Evolutionary conservation across 2,113 vertebrate species (phyloP).

Genomic region (Anoura caudifer): DNA sequence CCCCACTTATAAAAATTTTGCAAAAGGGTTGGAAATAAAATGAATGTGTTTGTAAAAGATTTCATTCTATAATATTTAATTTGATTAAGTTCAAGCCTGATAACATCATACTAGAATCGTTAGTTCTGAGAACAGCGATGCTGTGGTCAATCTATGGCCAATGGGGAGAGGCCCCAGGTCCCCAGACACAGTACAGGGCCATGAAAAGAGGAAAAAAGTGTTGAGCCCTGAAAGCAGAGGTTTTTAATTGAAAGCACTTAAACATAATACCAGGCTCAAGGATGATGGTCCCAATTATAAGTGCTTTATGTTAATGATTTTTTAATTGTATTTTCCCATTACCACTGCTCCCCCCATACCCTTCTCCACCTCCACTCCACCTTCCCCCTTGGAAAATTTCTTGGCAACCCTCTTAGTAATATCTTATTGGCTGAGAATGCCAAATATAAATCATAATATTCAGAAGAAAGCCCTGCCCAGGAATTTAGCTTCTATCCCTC

Average conservation of each 20-base stretch:
- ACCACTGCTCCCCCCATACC: no score
- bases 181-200: not conserved
- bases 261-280: not conserved
- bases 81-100: not conserved
- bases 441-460: constrained; percentile 33
- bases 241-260: constrained; percentile 21
- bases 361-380: no score
- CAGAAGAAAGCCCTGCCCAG: constrained; percentile 12
- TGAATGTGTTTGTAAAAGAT: not conserved
- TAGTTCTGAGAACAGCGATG: not conserved
- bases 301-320: not conserved
- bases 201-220: not conserved
- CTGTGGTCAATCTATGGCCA: not conserved
- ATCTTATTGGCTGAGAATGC: constrained; percentile 42
- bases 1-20: not conserved
- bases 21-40: not conserved
- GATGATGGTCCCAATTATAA: not conserved
- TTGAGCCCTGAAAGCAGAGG: not conserved
- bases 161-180: not conserved
- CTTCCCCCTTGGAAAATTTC: not conserved
- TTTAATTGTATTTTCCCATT: no score
- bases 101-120: not conserved
- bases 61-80: not conserved
- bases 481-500: constrained; percentile 15
- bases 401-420: not conserved